Percentiles rank a stretch among this genome's conserved stretches.
Evolutionary conservation across 2,888 invertebrate species (phyloP).

Genomic region (Spicauda simplicius): DNA sequence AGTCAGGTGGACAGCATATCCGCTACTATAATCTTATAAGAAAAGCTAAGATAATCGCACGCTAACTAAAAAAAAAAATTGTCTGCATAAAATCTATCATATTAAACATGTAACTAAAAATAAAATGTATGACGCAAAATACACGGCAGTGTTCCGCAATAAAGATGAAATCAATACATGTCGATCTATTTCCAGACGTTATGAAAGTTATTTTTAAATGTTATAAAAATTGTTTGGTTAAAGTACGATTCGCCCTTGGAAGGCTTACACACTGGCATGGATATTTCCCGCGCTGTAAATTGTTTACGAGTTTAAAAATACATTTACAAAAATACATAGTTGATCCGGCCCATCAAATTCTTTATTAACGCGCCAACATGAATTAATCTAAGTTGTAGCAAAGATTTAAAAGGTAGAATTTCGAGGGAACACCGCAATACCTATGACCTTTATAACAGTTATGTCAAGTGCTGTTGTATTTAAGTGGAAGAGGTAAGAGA

Average conservation of each 20-base stretch:
- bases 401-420: too few relatives aligned
- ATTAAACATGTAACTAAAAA: neutral
- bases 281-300: constrained; percentile 61
- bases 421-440: too few relatives aligned
- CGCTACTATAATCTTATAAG: too few relatives aligned
- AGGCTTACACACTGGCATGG: constrained; percentile 56
- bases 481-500: too few relatives aligned
- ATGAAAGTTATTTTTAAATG: constrained; percentile 58
- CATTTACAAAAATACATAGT: constrained; percentile 54
- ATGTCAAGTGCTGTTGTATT: too few relatives aligned
- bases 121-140: constrained; percentile 43
- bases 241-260: constrained; percentile 67
- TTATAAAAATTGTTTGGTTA: constrained; percentile 72
- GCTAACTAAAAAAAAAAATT: too few relatives aligned
- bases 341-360: constrained; percentile 62
- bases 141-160: constrained; percentile 39
- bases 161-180: constrained; percentile 45
- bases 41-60: too few relatives aligned
- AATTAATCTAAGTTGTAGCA: constrained; percentile 39
- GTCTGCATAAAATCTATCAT: neutral
- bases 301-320: constrained; percentile 52
- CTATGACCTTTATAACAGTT: too few relatives aligned
- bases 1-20: too few relatives aligned
- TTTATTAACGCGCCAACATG: constrained; percentile 47
- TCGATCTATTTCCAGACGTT: constrained; percentile 38